A percentile compares a stretch with the other conserved stretches of the same genome.
These are phyloP conservation scores for Leucophenga maculata DNA, from an alignment of 2,888 invertebrate species.

Conservation along the genomic window DNA sequence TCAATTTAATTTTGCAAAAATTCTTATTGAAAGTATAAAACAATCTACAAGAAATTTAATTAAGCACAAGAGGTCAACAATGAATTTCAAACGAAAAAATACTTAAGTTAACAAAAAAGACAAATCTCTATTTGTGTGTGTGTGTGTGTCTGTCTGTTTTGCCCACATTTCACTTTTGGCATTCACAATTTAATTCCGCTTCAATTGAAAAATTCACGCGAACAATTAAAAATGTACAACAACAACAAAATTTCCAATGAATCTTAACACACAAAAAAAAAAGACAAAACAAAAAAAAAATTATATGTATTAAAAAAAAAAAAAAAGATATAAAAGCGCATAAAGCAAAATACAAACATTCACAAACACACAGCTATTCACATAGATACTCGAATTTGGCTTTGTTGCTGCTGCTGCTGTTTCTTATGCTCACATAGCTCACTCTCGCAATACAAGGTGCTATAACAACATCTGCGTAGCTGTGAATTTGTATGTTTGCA, in stretches of 20 bases:
- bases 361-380: not conserved
- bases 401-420: not conserved
- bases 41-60: slow-evolving; percentile 15
- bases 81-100: slow-evolving; percentile 33
- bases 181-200: slow-evolving; percentile 48
- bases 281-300: slow-evolving; percentile 35
- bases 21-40: not conserved
- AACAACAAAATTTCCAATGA: slow-evolving; percentile 50
- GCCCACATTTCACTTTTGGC: slow-evolving; percentile 63
- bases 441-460: not conserved
- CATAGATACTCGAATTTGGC: not conserved
- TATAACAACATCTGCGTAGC: not conserved
- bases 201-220: slow-evolving; percentile 68
- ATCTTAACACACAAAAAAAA: slow-evolving; percentile 48
- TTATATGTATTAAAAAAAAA: slow-evolving; percentile 28
- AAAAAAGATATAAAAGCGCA: slow-evolving; percentile 18
- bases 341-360: slow-evolving; percentile 32
- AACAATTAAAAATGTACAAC: slow-evolving; percentile 64
- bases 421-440: not conserved
- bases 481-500: slow-evolving; percentile 19
- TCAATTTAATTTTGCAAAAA: too few species aligned
- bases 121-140: not conserved
- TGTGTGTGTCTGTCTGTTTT: slow-evolving; percentile 54
- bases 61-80: slow-evolving; percentile 31
- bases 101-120: slow-evolving; percentile 31